phyloP scores from a whole-genome alignment of 2,113 vertebrate species.

The Cyanoliseus patagonus region DNA sequence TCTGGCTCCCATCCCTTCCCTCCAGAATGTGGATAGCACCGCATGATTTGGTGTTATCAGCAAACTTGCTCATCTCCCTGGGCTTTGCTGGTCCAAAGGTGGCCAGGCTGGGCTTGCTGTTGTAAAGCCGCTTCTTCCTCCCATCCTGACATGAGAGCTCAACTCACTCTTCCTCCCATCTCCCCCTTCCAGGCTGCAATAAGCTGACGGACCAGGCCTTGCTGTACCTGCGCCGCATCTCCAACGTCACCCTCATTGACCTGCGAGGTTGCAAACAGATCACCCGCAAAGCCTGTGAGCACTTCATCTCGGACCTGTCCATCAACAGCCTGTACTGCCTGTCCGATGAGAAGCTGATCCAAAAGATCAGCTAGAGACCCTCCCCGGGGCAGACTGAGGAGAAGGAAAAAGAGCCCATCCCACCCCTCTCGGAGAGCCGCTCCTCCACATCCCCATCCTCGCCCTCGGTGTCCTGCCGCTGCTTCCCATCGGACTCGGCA shows the following conservation, averaged over 20 bases:
- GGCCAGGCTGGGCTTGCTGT: fast-evolving
- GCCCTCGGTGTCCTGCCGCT: constrained; percentile 58
- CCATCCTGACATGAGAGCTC: fast-evolving
- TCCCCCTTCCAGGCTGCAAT: constrained; percentile 86
- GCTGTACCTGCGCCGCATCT: constrained; percentile 89
- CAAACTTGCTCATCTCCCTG: background rate
- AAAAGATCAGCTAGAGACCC: constrained; percentile 92
- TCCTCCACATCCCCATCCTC: constrained; percentile 32
- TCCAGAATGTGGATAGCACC: background rate
- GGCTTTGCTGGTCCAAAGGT: background rate
- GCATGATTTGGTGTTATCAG: background rate
- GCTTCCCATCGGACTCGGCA: constrained; percentile 54
- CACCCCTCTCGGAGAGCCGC: constrained; percentile 69
- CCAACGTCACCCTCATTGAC: constrained; percentile 90
- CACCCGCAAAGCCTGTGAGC: constrained; percentile 93
- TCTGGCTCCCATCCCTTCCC: background rate
- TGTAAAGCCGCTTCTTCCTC: fast-evolving
- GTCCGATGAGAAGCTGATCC: constrained; percentile 98
- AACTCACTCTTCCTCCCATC: background rate
- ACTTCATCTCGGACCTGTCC: constrained; percentile 95
- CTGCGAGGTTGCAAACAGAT: constrained; percentile 94
- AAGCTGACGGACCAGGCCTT: constrained; percentile 93
- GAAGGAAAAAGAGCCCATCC: constrained; percentile 71
- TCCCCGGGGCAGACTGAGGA: constrained; percentile 66
- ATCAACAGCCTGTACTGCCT: constrained; percentile 97